Percentiles rank a stretch among this genome's conserved stretches.
Evolutionary conservation across 2,888 invertebrate genomes (phyloP).

Genomic region (Cephus runcator): DNA sequence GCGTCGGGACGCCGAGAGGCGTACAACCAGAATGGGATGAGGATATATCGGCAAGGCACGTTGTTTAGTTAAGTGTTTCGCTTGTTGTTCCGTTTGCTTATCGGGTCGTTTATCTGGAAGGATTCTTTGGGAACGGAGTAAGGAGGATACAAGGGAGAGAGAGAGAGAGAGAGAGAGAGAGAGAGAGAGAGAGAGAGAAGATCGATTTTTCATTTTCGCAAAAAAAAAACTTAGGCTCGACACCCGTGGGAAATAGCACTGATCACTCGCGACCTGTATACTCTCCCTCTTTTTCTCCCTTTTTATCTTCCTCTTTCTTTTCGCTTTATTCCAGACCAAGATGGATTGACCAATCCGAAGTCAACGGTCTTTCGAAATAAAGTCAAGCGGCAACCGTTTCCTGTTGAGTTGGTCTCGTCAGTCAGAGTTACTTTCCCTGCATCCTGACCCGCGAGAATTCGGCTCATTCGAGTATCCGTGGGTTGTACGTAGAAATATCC

Average conservation of each 20-base stretch:
- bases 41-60: neutral
- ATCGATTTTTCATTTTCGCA: slow-evolving; percentile 13
- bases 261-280: neutral
- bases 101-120: slow-evolving; percentile 8
- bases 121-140: neutral
- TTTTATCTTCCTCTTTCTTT: neutral
- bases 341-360: slow-evolving; percentile 27
- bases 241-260: slow-evolving; percentile 12
- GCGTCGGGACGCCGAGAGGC: neutral
- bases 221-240: neutral
- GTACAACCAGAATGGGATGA: neutral
- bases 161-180: neutral
- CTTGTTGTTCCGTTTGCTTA: slow-evolving; percentile 11
- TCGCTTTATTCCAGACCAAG: slow-evolving; percentile 17
- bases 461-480: no score
- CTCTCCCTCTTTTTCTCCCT: neutral
- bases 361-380: slow-evolving; percentile 19
- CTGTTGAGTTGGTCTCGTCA: neutral
- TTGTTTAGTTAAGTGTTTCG: neutral
- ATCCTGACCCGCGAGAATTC: neutral
- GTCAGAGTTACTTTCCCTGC: neutral
- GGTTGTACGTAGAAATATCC: no score
- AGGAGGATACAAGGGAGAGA: neutral
- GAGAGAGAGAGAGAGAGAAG: neutral
- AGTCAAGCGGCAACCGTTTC: slow-evolving; percentile 13